These are phyloP conservation scores for Aspidapion aeneum DNA, from an alignment of 2,888 invertebrate species.

Conservation along the genomic window DNA sequence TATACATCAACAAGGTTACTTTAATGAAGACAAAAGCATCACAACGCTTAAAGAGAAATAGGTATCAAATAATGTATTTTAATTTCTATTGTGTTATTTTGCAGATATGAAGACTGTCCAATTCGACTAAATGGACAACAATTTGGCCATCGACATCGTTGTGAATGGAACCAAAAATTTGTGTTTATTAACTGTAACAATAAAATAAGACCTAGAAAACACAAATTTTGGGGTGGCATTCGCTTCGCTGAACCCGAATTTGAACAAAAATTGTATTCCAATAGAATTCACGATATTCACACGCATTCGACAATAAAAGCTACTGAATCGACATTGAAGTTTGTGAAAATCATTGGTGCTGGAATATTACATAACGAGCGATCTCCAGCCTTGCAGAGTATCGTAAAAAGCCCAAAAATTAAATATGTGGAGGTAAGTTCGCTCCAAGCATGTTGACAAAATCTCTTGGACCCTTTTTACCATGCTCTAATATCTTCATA, in stretches of 20 bases:
- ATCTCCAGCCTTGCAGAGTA: slow-evolving; percentile 86
- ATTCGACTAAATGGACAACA: slow-evolving; percentile 87
- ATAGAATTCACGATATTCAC: slow-evolving; percentile 75
- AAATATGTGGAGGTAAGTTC: slow-evolving; percentile 82
- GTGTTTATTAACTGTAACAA: slow-evolving; percentile 91
- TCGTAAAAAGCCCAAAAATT: slow-evolving; percentile 80
- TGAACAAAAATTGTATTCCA: slow-evolving; percentile 80
- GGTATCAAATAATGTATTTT: too few relatives aligned
- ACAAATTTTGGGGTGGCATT: slow-evolving; percentile 92
- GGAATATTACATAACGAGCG: slow-evolving; percentile 95
- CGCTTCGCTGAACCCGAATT: slow-evolving; percentile 87
- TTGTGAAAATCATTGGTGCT: slow-evolving; percentile 84
- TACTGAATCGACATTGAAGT: slow-evolving; percentile 74
- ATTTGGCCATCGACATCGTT: slow-evolving; percentile 79
- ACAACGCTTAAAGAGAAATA: too few relatives aligned
- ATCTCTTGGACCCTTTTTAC: too few relatives aligned
- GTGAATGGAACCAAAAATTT: slow-evolving; percentile 86
- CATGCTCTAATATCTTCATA: too few relatives aligned
- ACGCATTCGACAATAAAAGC: slow-evolving; percentile 69
- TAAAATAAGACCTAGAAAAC: slow-evolving; percentile 54
- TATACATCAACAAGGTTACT: too few relatives aligned
- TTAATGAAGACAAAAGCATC: too few relatives aligned
- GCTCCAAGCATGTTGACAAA: too few relatives aligned
- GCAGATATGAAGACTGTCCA: slow-evolving; percentile 73
- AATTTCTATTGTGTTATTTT: too few relatives aligned